Conservation (phyloP, 2,113 vertebrate genomes). For the Phylloscopus trochilus region DNA sequence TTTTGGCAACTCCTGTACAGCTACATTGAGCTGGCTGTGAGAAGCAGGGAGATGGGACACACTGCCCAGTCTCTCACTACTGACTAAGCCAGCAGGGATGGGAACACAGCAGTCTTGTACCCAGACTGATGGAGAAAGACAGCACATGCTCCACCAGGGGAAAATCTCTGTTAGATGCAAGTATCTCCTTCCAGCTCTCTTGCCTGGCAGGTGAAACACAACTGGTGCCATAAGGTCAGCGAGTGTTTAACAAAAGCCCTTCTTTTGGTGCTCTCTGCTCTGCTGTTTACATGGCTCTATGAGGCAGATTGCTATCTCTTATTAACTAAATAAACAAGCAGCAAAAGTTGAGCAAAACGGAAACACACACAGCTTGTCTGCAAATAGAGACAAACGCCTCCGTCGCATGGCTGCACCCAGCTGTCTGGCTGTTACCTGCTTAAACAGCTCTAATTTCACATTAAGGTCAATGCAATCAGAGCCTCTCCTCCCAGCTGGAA, state of each 20-base stretch:
- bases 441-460: conserved; percentile 27
- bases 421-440: conserved; percentile 52
- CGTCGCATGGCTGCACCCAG: conserved; percentile 41
- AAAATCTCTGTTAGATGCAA: background rate
- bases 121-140: background rate
- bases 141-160: background rate
- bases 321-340: conserved; percentile 59
- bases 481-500: conserved; percentile 17
- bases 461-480: conserved; percentile 5
- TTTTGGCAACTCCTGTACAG: background rate
- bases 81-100: background rate
- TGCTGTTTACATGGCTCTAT: background rate
- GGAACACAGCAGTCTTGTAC: background rate
- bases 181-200: background rate
- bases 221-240: background rate
- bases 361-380: conserved; percentile 44
- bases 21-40: rapidly evolving
- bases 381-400: conserved; percentile 49
- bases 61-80: background rate
- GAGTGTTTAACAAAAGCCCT: background rate
- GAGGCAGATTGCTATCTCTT: conserved; percentile 41
- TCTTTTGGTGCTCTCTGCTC: background rate
- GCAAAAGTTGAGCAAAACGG: conserved; percentile 41
- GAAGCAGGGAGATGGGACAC: background rate
- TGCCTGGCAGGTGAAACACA: background rate